Base-by-base conservation (phyloP, 2,113 vertebrate species). In the Microtus pennsylvanicus region DNA sequence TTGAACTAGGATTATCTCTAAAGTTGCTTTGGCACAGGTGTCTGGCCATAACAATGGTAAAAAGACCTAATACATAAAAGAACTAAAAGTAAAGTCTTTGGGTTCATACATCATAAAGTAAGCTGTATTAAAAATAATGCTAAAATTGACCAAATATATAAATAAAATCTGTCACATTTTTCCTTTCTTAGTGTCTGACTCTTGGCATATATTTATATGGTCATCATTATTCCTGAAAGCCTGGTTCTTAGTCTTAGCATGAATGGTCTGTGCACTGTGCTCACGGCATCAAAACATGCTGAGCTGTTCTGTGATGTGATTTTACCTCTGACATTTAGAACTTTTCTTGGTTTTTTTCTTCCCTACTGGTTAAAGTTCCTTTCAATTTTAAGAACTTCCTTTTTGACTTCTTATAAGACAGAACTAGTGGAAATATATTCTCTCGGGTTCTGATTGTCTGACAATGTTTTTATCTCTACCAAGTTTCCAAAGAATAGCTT, bases 61-160 rank as follows among this genome's bases (percentile, higher is more conserved):
- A 67, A 85, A 8, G 45, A 30, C 38, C 22, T 45, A 33, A 47
- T 33, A 67, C 69, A 33, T 21, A 76, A 50, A 95, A 72, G 4
- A 80, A 95, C 63, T 69, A 52, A 77, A 88, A 93, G 28, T 58
- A 65, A 94, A 35, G 93, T 82, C 76, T 82, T 80, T 61, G 52
- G 17, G 10, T 55, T 45, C 3, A 5, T 13, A 1, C 3, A n/a
- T n/a, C 45, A 65, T 74, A 81, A 95, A 86, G 5, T 2, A 92
- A 90, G 42, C 2, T 14, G 26, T 47, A 14, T 47, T 28, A 24
- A 38, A 55, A 85, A 55, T 7, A 38, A 42, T 17, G 12, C 35
- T 70, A 82, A 80, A 83, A 63, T 83, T 14, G 7, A 58, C 35
- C 1, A 63, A 28, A 26, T 42, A 61, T 63, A 8, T 38, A 42